Conservation (phyloP, 1,140 invertebrate genomes). For the Cydia fagiglandana region DNA sequence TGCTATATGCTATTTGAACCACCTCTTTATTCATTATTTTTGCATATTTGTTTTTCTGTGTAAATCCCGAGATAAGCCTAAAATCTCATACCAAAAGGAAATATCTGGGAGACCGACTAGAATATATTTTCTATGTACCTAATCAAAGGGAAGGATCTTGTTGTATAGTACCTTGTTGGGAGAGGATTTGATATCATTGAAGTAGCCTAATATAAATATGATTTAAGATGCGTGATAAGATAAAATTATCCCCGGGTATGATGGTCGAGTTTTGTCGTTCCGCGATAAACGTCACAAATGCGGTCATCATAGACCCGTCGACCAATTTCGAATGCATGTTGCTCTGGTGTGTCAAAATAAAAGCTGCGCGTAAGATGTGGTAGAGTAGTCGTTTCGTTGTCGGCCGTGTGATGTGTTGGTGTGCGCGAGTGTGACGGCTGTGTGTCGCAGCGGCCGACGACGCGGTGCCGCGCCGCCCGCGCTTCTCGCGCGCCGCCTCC, state of each 20-base stretch:
- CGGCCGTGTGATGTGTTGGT: constrained; percentile 37
- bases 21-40: too few relatives aligned
- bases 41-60: too few relatives aligned
- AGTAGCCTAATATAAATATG: neutral
- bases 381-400: constrained; percentile 38
- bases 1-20: too few relatives aligned
- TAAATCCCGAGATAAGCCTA: too few relatives aligned
- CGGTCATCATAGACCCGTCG: neutral
- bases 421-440: constrained; percentile 40
- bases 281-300: constrained; percentile 5
- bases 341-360: neutral
- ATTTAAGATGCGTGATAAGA: neutral
- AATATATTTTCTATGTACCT: too few relatives aligned
- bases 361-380: neutral
- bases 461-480: constrained; percentile 65
- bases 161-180: too few relatives aligned
- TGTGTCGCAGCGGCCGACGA: constrained; percentile 62
- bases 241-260: neutral
- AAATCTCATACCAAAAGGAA: too few relatives aligned
- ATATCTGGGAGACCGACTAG: too few relatives aligned
- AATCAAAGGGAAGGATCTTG: too few relatives aligned
- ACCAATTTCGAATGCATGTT: neutral
- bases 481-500: constrained; percentile 73
- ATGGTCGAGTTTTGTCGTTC: constrained; percentile 4
- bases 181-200: too few relatives aligned